Conservation (phyloP, 1,140 invertebrate genomes). For the Pseudomyrmex dendroicus region DNA sequence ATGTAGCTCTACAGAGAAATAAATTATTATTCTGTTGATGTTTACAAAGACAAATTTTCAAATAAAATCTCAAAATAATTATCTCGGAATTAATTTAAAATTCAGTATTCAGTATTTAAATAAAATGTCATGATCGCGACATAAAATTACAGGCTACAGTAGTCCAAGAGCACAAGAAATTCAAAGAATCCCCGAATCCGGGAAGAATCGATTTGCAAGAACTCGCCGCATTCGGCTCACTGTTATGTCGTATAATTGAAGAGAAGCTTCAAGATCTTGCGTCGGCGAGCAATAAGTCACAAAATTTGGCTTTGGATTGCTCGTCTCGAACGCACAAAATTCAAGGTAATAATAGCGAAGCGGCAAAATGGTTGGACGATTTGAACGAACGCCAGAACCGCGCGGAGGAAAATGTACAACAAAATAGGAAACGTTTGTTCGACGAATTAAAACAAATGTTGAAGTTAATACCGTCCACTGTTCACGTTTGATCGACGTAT, state of each 20-base stretch:
- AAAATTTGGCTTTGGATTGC: conserved; percentile 43
- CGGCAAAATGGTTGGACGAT: conserved; percentile 61
- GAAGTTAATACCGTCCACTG: conserved; percentile 73
- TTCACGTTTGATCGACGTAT: conserved; percentile 68
- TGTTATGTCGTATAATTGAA: conserved; percentile 71
- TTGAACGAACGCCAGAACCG: conserved; percentile 43
- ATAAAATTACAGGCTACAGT: conserved; percentile 74
- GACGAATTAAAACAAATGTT: conserved; percentile 72
- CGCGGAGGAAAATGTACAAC: conserved; percentile 56
- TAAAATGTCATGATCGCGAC: neutral
- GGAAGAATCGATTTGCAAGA: conserved; percentile 63
- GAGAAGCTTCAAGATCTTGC: conserved; percentile 48
- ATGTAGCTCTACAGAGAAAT: too few relatives aligned
- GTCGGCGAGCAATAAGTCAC: neutral
- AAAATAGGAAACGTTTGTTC: conserved; percentile 63
- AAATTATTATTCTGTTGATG: too few relatives aligned
- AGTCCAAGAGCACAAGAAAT: conserved; percentile 70
- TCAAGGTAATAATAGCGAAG: conserved; percentile 57
- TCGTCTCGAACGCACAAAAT: conserved; percentile 70
- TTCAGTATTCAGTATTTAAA: too few relatives aligned
- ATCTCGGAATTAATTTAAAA: too few relatives aligned
- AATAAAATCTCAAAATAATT: too few relatives aligned
- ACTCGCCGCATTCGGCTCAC: conserved; percentile 73
- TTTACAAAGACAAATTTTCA: too few relatives aligned
- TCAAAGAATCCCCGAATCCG: neutral